These are phyloP conservation scores for Drosophila virilis DNA, from an alignment of 1,140 invertebrate species.

Conservation along the genomic window DNA sequence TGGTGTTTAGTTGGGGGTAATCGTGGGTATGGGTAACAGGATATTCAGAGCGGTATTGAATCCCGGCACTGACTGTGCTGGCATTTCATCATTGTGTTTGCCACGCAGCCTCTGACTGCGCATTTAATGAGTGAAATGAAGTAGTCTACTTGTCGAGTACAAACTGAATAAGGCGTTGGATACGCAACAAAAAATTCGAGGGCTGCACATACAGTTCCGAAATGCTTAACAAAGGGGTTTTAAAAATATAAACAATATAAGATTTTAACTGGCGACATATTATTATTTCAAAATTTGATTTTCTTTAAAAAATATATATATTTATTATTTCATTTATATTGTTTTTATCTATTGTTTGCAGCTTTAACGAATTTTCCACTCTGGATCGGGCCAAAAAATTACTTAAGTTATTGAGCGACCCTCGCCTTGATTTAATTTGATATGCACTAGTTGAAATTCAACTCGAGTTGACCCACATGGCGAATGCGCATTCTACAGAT, in stretches of 20 bases:
- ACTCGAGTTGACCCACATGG: constrained; percentile 16
- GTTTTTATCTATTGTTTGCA: no score
- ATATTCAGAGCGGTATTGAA: neutral
- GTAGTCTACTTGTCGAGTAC: constrained; percentile 54
- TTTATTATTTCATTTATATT: no score
- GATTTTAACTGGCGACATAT: no score
- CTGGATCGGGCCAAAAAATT: no score
- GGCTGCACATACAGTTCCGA: constrained; percentile 5
- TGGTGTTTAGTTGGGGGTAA: neutral
- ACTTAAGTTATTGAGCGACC: neutral
- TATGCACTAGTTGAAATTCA: neutral
- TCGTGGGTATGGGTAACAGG: neutral
- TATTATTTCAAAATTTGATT: no score
- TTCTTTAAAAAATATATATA: no score
- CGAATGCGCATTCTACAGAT: constrained; percentile 39
- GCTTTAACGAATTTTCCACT: no score
- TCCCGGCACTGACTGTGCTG: constrained; percentile 31
- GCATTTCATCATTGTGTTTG: constrained; percentile 53
- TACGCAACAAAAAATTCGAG: constrained; percentile 1
- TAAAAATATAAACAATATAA: no score
- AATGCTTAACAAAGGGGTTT: no score
- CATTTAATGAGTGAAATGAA: constrained; percentile 69
- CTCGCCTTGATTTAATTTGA: neutral
- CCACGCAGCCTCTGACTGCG: constrained; percentile 38
- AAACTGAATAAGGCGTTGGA: neutral